Evolutionary conservation across 2,113 vertebrate genomes (phyloP).

Genomic region (Ochotona curzoniae): DNA sequence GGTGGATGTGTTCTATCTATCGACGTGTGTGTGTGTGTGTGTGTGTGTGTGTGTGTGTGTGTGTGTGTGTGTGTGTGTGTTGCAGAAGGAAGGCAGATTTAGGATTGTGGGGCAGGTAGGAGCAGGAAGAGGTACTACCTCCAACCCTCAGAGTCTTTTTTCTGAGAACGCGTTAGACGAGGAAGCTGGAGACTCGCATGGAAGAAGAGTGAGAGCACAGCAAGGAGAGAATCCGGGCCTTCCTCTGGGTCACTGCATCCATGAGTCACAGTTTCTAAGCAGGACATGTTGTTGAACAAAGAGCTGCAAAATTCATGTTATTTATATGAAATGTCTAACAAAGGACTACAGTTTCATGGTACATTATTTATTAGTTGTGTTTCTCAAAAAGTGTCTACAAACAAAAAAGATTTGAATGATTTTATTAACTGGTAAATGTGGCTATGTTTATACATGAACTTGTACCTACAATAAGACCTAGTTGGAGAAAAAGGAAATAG

Average conservation of each 20-base stretch:
- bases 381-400: background rate
- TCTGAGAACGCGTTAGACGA: background rate
- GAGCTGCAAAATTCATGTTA: too few species aligned
- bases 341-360: background rate
- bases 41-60: too few species aligned
- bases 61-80: too few species aligned
- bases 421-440: background rate
- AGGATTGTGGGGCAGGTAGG: background rate
- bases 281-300: background rate
- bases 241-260: background rate
- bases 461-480: background rate
- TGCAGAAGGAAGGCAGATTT: background rate
- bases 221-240: background rate
- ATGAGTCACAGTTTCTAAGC: background rate
- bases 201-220: background rate
- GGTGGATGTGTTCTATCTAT: background rate
- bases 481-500: background rate
- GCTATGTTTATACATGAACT: background rate
- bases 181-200: background rate
- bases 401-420: background rate
- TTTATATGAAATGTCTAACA: background rate
- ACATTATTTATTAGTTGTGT: background rate
- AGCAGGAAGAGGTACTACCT: background rate
- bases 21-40: too few species aligned
- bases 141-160: background rate